These are phyloP conservation scores for Poeciliopsis infans DNA, from an alignment of 2,797 vertebrate species.

Conservation along the genomic window DNA sequence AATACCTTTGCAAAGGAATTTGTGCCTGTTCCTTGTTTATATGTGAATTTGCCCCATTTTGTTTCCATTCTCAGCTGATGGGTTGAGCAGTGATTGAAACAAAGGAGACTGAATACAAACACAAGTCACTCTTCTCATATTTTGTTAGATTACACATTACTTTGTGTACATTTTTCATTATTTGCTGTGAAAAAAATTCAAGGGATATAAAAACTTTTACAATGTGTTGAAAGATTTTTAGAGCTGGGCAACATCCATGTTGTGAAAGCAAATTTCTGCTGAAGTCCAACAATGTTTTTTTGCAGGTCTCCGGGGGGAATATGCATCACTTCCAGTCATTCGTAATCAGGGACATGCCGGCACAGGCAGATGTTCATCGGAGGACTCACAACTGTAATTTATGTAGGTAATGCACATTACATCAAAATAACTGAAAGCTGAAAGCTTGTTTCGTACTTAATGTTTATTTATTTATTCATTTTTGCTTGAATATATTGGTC, in stretches of 20 bases:
- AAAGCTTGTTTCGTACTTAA: background rate
- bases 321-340: slow-evolving; percentile 73
- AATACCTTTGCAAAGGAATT: background rate
- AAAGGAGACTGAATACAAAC: background rate
- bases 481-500: background rate
- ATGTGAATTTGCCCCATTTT: background rate
- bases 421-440: slow-evolving; percentile 10
- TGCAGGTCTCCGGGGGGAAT: slow-evolving; percentile 33
- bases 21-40: no score
- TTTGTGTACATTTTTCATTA: background rate
- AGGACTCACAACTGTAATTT: slow-evolving; percentile 28
- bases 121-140: background rate
- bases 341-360: slow-evolving; percentile 35
- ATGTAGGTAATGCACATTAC: slow-evolving; percentile 12
- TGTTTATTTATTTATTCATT: background rate
- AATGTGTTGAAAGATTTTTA: slow-evolving; percentile 1
- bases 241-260: slow-evolving; percentile 33
- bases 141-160: background rate
- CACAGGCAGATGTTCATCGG: slow-evolving; percentile 60
- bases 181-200: background rate
- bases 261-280: slow-evolving; percentile 53
- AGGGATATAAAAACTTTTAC: background rate
- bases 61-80: background rate
- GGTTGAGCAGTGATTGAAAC: background rate
- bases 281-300: slow-evolving; percentile 33